Evolutionary conservation across 1,140 invertebrate genomes (phyloP), one percentile per base, ranked within the genome.

Genomic region (Neoseiulus cucumeris): DNA sequence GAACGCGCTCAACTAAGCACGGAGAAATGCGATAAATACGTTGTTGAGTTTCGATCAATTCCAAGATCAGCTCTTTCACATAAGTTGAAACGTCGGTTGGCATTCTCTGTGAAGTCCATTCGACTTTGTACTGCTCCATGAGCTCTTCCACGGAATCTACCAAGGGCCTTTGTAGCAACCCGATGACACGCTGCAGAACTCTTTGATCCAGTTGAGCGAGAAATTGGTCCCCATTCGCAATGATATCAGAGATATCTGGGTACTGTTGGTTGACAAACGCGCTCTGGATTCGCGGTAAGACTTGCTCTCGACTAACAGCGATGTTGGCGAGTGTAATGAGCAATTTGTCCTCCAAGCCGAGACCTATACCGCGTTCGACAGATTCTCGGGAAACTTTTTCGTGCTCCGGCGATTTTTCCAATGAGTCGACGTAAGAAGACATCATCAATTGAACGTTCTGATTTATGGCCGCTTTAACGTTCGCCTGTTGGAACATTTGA

Each of bases 361-460:
- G 51, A 2, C 51, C 51, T 14, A 17, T 20, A 33, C 51, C 51
- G 14, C 51, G 51, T 29, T 59, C 51, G 14, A 25, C 25, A 20
- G 33, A 17, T 4, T 59, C 51, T 14, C 51, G 51, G 14, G 22
- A 59, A 20, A 59, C 22, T 33, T 64, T 44, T 41, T 59, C 59
- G 18, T 65, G 18, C 45, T 59, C 29, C 45, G 29, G 64, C 2
- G 29, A n/a, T 7, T 69, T 70, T 22, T 72, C 68, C 7, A 73
- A 42, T 18, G 73, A 68, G 44, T 69, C 66, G 14, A 75, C 68
- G 69, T 79, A 80, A 25, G 75, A 74, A 30, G 73, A 71, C 22
- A 92, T 80, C 9, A 88, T 78, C 67, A 81, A 81, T 72, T 87
- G 85, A 7, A 89, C 79, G 29, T 77, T 71, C 65, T 75, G 73